These are phyloP conservation scores for Apantesis nais DNA, from an alignment of 2,888 invertebrate species.

Conservation along the genomic window DNA sequence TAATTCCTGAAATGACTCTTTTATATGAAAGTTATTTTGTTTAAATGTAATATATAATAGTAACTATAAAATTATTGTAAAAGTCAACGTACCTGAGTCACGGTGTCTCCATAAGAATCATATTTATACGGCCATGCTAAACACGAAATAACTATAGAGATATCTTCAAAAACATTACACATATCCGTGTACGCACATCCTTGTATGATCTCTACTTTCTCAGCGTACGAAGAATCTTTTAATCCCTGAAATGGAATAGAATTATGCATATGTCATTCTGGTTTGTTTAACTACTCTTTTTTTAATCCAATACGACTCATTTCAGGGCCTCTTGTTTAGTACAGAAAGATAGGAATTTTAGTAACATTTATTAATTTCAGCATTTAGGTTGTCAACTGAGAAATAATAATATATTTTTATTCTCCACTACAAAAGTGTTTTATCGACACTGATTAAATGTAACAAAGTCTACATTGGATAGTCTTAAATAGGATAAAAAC, in stretches of 20 bases:
- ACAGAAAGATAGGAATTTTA: background rate
- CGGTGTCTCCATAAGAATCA: constrained; percentile 54
- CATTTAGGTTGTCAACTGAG: too few species aligned
- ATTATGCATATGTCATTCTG: background rate
- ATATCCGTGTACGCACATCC: constrained; percentile 72
- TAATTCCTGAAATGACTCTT: constrained; percentile 58
- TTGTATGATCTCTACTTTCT: constrained; percentile 69
- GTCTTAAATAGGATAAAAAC: too few species aligned
- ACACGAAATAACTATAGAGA: constrained; percentile 63
- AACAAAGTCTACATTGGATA: too few species aligned
- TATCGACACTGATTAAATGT: too few species aligned
- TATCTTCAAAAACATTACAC: constrained; percentile 73
- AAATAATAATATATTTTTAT: too few species aligned
- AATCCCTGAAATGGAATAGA: constrained; percentile 61
- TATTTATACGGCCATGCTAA: constrained; percentile 71
- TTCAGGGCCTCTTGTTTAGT: background rate
- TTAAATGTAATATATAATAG: background rate
- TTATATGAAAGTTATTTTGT: background rate
- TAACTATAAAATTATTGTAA: background rate
- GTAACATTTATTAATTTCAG: too few species aligned
- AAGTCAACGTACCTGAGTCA: constrained; percentile 61
- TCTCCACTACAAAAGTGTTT: too few species aligned
- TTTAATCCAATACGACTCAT: background rate
- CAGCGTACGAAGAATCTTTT: constrained; percentile 54
- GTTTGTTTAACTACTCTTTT: background rate